Evolutionary conservation across 2,113 vertebrate species (phyloP).

Genomic region (Catagonus wagneri): DNA sequence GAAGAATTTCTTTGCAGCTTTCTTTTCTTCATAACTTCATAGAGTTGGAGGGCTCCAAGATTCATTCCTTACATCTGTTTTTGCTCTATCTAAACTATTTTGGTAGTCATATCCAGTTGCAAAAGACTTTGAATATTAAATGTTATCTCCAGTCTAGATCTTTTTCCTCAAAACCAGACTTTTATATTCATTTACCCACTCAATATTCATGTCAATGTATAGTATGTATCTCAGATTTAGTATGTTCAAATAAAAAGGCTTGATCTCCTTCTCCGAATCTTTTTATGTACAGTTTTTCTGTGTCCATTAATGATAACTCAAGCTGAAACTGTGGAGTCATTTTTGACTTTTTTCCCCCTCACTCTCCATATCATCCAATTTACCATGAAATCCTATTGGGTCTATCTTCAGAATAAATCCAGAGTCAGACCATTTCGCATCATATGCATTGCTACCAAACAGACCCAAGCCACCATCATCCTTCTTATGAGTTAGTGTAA

Average conservation of each 20-base stretch:
- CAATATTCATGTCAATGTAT: neutral
- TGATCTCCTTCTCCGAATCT: neutral
- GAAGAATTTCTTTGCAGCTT: neutral
- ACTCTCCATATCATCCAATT: neutral
- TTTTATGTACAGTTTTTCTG: neutral
- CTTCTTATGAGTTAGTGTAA: neutral
- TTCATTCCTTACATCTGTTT: neutral
- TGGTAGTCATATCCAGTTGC: neutral
- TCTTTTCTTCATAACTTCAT: neutral
- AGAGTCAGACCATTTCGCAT: neutral
- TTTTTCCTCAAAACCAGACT: neutral
- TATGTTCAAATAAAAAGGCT: neutral
- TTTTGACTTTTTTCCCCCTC: neutral
- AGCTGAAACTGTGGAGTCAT: neutral
- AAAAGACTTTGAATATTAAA: conserved; percentile 9
- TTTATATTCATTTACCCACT: neutral
- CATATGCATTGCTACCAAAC: neutral
- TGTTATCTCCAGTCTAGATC: neutral
- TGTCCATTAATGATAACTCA: neutral
- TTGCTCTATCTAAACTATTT: neutral
- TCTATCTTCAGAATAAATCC: neutral
- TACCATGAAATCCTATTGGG: neutral
- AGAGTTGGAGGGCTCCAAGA: neutral
- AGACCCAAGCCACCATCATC: neutral
- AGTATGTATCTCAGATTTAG: neutral